Percentiles rank a stretch among this genome's conserved stretches.
phyloP scores from a whole-genome alignment of 2,113 vertebrate species.

The Bucco capensis region DNA sequence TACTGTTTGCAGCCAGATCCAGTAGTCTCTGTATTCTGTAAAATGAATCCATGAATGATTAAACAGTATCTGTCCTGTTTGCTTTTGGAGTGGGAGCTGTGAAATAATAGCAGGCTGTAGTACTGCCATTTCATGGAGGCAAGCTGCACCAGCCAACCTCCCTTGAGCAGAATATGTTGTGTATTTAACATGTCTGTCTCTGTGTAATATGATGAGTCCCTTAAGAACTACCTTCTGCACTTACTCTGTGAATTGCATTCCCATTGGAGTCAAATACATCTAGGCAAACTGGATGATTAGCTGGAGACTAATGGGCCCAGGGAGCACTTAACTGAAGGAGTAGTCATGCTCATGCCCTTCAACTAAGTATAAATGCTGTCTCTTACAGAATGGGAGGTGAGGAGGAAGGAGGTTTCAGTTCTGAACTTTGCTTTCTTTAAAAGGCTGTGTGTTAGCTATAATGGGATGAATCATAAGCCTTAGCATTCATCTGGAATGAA shows the following conservation, averaged over 20 bases:
- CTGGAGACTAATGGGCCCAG: conserved; percentile 34
- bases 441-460: neutral
- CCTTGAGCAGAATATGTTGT: neutral
- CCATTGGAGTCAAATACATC: conserved; percentile 2
- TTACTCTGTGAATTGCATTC: conserved; percentile 14
- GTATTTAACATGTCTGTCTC: conserved; percentile 11
- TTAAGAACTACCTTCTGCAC: neutral
- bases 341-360: neutral
- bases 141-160: neutral
- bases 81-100: neutral
- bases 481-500: neutral
- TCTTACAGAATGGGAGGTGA: neutral
- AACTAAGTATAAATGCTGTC: neutral
- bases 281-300: conserved; percentile 35
- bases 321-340: conserved; percentile 28
- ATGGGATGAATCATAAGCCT: neutral
- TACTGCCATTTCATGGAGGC: neutral
- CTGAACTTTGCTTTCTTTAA: neutral
- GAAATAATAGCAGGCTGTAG: neutral
- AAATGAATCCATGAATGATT: conserved; percentile 7
- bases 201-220: neutral
- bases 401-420: neutral
- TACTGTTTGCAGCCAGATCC: neutral
- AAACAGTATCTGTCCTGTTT: neutral
- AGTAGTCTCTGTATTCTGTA: neutral